phyloP scores from a whole-genome alignment of 2,113 vertebrate genomes.

The Neotragus moschatus region DNA sequence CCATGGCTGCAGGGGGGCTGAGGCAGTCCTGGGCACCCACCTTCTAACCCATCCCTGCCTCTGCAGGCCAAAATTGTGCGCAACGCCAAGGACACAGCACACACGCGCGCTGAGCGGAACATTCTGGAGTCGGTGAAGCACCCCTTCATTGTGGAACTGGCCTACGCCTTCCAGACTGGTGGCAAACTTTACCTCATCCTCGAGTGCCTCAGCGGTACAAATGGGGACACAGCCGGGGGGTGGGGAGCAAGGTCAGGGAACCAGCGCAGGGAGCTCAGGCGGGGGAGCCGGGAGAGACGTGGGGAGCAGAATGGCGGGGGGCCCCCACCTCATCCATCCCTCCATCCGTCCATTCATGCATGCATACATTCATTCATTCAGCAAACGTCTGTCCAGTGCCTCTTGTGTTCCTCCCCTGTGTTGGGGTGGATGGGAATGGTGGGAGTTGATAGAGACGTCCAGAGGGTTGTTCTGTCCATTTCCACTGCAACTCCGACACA shows the following conservation, averaged over 20 bases:
- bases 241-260: neutral
- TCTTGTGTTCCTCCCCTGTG: neutral
- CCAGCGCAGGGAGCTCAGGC: neutral
- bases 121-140: constrained; percentile 93
- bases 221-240: neutral
- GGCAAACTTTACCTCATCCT: constrained; percentile 97
- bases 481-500: neutral
- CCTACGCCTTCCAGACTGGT: constrained; percentile 94
- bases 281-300: neutral
- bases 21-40: neutral
- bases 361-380: constrained; percentile 41
- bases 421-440: neutral
- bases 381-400: constrained; percentile 59
- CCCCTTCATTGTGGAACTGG: constrained; percentile 94
- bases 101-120: constrained; percentile 91
- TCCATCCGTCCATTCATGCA: neutral
- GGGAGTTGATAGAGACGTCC: neutral
- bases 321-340: neutral
- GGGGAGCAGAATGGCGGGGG: neutral
- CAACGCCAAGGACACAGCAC: constrained; percentile 93
- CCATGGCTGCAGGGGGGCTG: neutral
- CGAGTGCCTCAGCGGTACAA: constrained; percentile 92
- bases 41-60: neutral
- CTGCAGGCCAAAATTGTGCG: constrained; percentile 91
- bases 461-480: neutral